Conservation (phyloP, 1,140 invertebrate genomes). For the Andrena cerasifolii region DNA sequence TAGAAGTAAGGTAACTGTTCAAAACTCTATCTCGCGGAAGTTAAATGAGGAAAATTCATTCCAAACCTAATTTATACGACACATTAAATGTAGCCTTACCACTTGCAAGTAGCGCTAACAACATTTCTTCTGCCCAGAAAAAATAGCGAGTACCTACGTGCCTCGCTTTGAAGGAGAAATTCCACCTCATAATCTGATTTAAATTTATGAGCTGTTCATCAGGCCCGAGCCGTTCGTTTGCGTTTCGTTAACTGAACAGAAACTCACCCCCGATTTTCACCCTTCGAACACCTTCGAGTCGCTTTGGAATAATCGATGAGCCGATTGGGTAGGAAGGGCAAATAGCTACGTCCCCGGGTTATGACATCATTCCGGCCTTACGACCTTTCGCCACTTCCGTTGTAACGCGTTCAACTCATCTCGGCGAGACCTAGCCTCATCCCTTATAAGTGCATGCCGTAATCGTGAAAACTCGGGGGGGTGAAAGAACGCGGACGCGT, state of each 20-base stretch:
- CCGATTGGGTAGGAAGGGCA: constrained; percentile 27
- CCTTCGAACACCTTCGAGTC: background rate
- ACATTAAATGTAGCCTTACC: background rate
- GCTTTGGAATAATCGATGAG: constrained; percentile 47
- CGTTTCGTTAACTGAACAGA: constrained; percentile 32
- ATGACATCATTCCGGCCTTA: constrained; percentile 49
- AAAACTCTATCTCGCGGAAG: too few relatives aligned
- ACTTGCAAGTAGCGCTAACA: background rate
- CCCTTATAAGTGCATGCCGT: background rate
- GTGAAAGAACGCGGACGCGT: too few relatives aligned
- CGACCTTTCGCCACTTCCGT: constrained; percentile 40
- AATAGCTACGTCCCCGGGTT: constrained; percentile 46
- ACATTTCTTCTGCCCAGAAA: background rate
- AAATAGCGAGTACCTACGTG: background rate
- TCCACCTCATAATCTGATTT: constrained; percentile 21
- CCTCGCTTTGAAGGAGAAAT: constrained; percentile 5
- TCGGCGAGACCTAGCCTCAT: background rate
- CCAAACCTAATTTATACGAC: too few relatives aligned
- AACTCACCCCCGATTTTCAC: background rate
- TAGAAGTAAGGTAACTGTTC: too few relatives aligned
- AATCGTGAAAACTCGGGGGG: constrained; percentile 13
- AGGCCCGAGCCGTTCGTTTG: constrained; percentile 23
- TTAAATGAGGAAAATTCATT: too few relatives aligned
- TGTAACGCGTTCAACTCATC: constrained; percentile 43
- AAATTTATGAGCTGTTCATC: constrained; percentile 51